phyloP scores from a whole-genome alignment of 1,140 invertebrate species.

The Temnothorax nylanderi region DNA sequence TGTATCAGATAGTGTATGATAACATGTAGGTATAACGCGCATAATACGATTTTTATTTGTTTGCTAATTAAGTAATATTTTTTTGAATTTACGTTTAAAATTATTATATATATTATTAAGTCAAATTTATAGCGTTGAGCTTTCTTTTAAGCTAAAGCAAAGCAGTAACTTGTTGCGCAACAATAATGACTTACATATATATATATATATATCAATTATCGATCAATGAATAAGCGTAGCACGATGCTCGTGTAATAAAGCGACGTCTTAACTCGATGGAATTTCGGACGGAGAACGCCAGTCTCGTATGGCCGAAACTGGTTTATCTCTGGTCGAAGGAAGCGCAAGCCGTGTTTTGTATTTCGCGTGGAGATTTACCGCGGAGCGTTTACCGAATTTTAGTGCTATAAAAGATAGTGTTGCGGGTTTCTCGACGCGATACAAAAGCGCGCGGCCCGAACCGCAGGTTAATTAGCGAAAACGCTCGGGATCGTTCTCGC shows the following conservation, averaged over 20 bases:
- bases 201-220: background rate
- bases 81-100: background rate
- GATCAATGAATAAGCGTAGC: background rate
- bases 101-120: background rate
- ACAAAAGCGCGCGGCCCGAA: constrained; percentile 27
- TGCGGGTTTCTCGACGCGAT: constrained; percentile 11
- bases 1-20: background rate
- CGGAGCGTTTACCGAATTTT: constrained; percentile 57
- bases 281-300: background rate
- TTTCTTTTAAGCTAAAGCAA: background rate
- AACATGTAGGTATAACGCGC: background rate
- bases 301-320: constrained; percentile 4
- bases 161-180: background rate
- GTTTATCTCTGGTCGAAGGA: constrained; percentile 22
- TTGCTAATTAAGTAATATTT: background rate
- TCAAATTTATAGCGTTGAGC: background rate
- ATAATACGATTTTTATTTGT: background rate
- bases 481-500: constrained; percentile 62
- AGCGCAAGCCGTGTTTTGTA: background rate
- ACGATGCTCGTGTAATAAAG: background rate
- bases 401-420: constrained; percentile 16
- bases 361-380: constrained; percentile 36
- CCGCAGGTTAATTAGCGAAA: constrained; percentile 72
- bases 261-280: background rate
- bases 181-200: background rate